Base-by-base conservation (phyloP, 2,113 vertebrate species). In the Oncorhynchus nerka region DNA sequence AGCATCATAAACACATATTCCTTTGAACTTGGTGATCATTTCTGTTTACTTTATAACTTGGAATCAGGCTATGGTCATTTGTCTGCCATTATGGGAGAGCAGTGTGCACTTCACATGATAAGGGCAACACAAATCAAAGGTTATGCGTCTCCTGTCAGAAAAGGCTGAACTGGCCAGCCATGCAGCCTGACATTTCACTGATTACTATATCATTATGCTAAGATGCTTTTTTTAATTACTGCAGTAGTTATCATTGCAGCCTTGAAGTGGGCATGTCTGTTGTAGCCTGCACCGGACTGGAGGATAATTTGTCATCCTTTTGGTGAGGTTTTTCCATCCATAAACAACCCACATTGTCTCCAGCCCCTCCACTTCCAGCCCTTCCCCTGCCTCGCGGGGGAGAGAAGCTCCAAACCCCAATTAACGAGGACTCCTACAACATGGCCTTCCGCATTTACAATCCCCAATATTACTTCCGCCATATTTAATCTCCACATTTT, bases 311-410 rank as follows among this genome's bases (percentile, higher is more conserved):
- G 73, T 85, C 74, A 78, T 79, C 75, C 81, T 78, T 75, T 76
- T 51, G 72, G 73, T n/a, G 15, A 69, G 82, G 71, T 75, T 72
- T 83, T 86, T 79, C 79, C 79, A 77, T 86, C 82, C 81, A 86
- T 83, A 88, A 90, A 45, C 39, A 45, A 91, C 89, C 78, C 86
- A 89, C 86, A 82, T 81, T 82, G 83, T 86, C 81, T 84, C 82
- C 83, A 84, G 76, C 86, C 57, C 79, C 82, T 81, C 12, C 3
- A 16, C 69, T 84, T 85, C 84, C 39, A 45, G 39, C 39, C 81
- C 83, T 70, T 66, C 73, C 77, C 76, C 68, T 79, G 80, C 81
- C 75, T 64, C 70, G 79, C 84, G 77, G 86, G 74, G 75, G 80
- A 79, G 75, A 75, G 68, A 81, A 76, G 74, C 78, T 81, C 83